These are phyloP conservation scores for Artibeus jamaicensis DNA, from an alignment of 2,797 vertebrate species.

Conservation along the genomic window DNA sequence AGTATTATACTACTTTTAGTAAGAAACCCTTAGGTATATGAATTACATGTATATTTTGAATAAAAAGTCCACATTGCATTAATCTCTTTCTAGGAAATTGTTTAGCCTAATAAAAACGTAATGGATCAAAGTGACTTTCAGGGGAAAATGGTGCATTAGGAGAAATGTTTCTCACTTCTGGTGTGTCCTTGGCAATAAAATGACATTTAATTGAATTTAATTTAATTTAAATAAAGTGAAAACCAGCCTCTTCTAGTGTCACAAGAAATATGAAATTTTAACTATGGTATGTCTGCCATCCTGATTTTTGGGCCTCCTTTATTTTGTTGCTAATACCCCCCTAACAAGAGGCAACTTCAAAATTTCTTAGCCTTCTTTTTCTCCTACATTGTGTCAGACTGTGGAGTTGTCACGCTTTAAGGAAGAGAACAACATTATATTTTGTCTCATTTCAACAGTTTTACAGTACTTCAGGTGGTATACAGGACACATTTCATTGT, in stretches of 20 bases:
- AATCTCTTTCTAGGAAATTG: background rate
- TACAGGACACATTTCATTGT: background rate
- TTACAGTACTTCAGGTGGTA: background rate
- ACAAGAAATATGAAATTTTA: background rate
- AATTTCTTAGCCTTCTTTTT: background rate
- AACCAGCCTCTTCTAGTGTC: background rate
- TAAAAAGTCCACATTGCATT: background rate
- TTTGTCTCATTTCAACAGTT: background rate
- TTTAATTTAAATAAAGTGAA: background rate
- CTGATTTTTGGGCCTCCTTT: background rate
- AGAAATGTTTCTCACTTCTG: background rate
- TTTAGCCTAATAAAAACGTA: background rate
- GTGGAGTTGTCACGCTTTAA: background rate
- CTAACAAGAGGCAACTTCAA: background rate
- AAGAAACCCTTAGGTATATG: background rate
- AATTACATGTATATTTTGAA: background rate
- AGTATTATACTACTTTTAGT: background rate
- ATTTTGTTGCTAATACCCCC: background rate
- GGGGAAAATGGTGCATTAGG: background rate
- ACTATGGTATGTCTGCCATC: background rate
- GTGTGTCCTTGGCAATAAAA: background rate
- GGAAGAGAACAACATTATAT: background rate
- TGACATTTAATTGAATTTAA: background rate
- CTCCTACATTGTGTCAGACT: background rate
- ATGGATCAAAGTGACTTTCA: background rate